Base-by-base conservation (phyloP, 1,140 invertebrate genomes). In the Eupeodes corollae region DNA sequence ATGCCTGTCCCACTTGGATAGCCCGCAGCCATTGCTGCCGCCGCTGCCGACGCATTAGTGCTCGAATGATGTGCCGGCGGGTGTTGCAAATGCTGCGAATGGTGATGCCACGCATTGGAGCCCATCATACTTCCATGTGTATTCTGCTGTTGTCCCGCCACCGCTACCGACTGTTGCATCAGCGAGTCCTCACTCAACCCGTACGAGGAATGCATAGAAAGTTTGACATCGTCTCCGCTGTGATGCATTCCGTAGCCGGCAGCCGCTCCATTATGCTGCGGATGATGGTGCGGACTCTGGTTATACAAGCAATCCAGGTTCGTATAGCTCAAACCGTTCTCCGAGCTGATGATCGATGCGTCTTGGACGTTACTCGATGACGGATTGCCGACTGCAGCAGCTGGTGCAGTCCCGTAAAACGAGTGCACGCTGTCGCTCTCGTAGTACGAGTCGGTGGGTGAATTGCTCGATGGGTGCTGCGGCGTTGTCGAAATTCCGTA, bases 311-410 rank as follows among this genome's bases (percentile, higher is more conserved):
- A 88, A 70, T 93, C 89, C 56, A 93, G 68, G 68, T 92, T 92
- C 0, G 89, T 92, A 64, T 93, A 93, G 61, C 88, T 89, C 37
- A 91, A 69, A 1, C 88, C 88, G 47, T 86, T 86, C 54, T 87
- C 83, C 0, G 86, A 83, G 54, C 82, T 88, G 42, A 90, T 89
- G 15, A 89, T 87, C 10, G 76, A 72, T 3, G 72, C 66, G 5
- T 70, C 68, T 42, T 26, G 21, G 8, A 26, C 8, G 8, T 26
- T 26, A 48, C 49, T 49, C 52, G 60, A 56, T 50, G 67, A 47
- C 49, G 65, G 48, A 52, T 68, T 52, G 46, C 56, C 50, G 48
- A 63, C 55, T 16, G 62, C 62, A 26, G 62, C 63, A 6, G 63
- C 59, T 16, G 16, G 6, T 1, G 63, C 60, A 34, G 63, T 67